Percentiles rank a stretch among this genome's conserved stretches.
Evolutionary conservation across 2,113 vertebrate species (phyloP).

Genomic region (Muntiacus muntjak): DNA sequence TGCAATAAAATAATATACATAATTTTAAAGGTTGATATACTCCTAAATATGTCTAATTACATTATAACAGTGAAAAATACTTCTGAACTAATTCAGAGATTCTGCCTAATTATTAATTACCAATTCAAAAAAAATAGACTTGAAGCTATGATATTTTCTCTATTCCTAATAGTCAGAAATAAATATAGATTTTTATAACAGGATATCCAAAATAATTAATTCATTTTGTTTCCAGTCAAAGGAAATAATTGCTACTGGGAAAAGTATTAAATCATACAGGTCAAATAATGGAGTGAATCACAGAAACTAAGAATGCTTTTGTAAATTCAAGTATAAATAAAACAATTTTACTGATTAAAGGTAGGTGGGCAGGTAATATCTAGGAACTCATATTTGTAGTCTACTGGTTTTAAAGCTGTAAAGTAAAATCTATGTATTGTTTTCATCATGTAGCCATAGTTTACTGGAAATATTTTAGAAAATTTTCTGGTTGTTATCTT

Average conservation of each 20-base stretch:
- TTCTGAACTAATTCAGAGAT: not conserved
- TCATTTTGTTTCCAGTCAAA: not conserved
- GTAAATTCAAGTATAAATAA: slow-evolving; percentile 11
- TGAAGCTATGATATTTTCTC: not conserved
- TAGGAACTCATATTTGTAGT: not conserved
- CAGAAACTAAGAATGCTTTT: not conserved
- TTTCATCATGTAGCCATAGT: not conserved
- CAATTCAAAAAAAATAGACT: not conserved
- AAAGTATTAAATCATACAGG: not conserved
- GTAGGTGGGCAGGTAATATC: not conserved
- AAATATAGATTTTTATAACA: not conserved
- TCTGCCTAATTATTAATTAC: not conserved
- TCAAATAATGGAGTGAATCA: not conserved
- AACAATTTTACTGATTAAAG: not conserved
- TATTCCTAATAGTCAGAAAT: not conserved
- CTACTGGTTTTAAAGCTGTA: not conserved
- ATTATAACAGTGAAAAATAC: not conserved
- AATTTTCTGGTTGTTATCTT: not conserved
- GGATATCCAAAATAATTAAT: not conserved
- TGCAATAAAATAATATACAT: not conserved
- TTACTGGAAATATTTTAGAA: not conserved
- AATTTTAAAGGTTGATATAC: not conserved
- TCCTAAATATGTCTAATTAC: not conserved
- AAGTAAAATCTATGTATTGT: not conserved
- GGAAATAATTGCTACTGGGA: not conserved